phyloP scores from a whole-genome alignment of 2,797 vertebrate genomes.

The Rhabdomys pumilio region DNA sequence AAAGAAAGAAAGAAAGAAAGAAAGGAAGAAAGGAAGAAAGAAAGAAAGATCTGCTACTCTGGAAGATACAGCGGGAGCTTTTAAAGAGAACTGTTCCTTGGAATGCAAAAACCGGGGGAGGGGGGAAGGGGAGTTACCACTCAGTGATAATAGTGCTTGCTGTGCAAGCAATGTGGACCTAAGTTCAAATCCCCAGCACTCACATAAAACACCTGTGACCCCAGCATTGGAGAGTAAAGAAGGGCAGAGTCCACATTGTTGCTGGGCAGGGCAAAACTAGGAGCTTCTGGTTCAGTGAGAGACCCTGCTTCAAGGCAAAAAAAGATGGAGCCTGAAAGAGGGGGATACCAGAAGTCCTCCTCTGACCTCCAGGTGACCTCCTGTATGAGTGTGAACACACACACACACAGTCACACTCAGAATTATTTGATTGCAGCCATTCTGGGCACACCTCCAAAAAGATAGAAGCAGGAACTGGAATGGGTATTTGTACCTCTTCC shows the following conservation, averaged over 20 bases:
- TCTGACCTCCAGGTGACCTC: neutral
- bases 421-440: conserved; percentile 11
- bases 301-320: neutral
- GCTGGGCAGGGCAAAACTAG: neutral
- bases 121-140: neutral
- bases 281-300: neutral
- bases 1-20: too few relatives aligned
- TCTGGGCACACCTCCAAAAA: neutral
- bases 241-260: neutral
- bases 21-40: neutral
- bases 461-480: neutral
- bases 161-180: neutral
- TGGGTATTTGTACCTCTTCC: neutral
- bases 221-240: neutral
- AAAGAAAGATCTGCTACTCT: neutral
- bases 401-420: neutral
- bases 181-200: neutral
- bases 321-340: neutral
- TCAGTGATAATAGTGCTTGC: neutral
- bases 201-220: neutral
- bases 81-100: conserved; percentile 6
- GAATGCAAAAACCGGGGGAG: conserved; percentile 27
- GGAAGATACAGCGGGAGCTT: neutral
- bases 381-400: neutral
- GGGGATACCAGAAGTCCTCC: neutral